Conservation (phyloP, 2,113 vertebrate species). For the Saguinus imperator region DNA sequence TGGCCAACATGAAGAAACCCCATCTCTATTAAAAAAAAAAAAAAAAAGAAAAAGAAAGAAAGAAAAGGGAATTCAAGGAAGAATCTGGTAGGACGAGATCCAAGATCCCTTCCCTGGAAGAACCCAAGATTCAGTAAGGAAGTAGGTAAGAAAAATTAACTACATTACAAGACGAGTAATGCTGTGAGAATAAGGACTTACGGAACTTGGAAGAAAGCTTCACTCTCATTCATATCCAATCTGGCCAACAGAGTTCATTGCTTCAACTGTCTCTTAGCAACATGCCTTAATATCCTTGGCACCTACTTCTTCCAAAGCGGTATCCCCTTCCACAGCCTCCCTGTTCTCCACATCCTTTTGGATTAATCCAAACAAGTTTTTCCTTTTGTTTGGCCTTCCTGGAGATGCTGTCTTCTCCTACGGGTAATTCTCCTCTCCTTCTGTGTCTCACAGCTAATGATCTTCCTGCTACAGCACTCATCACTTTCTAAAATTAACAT, state of each 20-base stretch:
- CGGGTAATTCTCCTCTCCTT: neutral
- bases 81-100: neutral
- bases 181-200: neutral
- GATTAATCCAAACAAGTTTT: neutral
- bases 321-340: neutral
- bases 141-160: neutral
- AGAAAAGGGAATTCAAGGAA: neutral
- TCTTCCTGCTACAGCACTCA: neutral
- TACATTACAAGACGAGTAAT: neutral
- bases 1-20: too few relatives aligned
- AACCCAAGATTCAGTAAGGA: neutral
- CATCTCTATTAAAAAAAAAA: too few relatives aligned
- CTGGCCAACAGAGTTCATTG: neutral
- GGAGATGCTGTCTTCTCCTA: neutral
- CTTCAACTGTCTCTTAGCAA: neutral
- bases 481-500: neutral
- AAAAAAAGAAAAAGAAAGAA: fast-evolving
- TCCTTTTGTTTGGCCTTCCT: neutral
- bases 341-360: neutral
- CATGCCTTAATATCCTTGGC: neutral
- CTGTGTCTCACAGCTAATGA: neutral
- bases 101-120: neutral
- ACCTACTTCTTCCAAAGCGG: neutral
- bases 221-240: neutral
- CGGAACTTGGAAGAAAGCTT: neutral